These are phyloP conservation scores for Tenthredo notha DNA, from an alignment of 2,888 invertebrate species.

Conservation along the genomic window DNA sequence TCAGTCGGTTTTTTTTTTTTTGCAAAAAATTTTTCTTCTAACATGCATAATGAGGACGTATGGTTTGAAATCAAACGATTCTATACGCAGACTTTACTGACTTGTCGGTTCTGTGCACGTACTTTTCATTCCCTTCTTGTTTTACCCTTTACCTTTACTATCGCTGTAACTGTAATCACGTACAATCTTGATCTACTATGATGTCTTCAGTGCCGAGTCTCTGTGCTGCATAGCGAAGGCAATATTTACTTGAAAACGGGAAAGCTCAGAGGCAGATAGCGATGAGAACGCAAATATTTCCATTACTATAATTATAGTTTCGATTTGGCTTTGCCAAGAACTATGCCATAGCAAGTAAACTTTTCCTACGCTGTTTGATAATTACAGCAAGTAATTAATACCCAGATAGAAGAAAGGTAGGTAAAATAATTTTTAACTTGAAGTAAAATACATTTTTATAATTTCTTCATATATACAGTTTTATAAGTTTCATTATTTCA, in stretches of 20 bases:
- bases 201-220: slow-evolving; percentile 9
- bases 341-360: neutral
- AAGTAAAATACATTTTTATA: neutral
- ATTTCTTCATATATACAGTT: neutral
- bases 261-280: slow-evolving; percentile 22
- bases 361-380: slow-evolving; percentile 28
- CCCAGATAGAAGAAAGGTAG: neutral
- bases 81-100: neutral
- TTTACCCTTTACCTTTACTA: slow-evolving; percentile 16
- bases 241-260: slow-evolving; percentile 49
- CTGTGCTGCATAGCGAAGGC: neutral
- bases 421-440: neutral
- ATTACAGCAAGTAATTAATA: slow-evolving; percentile 40
- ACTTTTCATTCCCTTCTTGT: slow-evolving; percentile 26
- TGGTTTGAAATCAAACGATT: slow-evolving; percentile 40
- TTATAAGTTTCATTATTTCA: neutral
- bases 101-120: slow-evolving; percentile 38
- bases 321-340: slow-evolving; percentile 35
- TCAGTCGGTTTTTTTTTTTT: neutral
- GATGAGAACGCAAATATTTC: slow-evolving; percentile 43
- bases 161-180: slow-evolving; percentile 43
- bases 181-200: slow-evolving; percentile 31
- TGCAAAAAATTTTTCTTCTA: neutral
- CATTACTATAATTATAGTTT: slow-evolving; percentile 51
- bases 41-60: neutral